Evolutionary conservation across 2,888 invertebrate species (phyloP).

Genomic region (Lepidochitona cinerea): DNA sequence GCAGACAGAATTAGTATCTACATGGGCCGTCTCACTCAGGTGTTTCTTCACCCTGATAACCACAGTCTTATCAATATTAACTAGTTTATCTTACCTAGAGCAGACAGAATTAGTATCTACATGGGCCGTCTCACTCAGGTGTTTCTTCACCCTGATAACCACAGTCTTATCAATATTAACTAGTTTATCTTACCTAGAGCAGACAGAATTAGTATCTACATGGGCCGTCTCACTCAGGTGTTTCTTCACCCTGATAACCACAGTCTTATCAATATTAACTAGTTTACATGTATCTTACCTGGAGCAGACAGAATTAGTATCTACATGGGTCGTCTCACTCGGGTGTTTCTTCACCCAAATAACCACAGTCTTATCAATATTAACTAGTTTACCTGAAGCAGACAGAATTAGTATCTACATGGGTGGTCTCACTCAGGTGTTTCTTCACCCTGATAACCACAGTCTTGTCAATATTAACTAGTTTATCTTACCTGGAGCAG

Average conservation of each 20-base stretch:
- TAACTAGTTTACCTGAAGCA: conserved; percentile 17
- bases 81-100: conserved; percentile 16
- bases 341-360: conserved; percentile 59
- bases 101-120: conserved; percentile 14
- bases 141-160: conserved; percentile 59
- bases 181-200: conserved; percentile 16
- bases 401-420: conserved; percentile 13
- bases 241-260: conserved; percentile 60
- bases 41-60: conserved; percentile 60
- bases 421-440: conserved; percentile 44
- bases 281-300: conserved; percentile 17
- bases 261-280: conserved; percentile 33
- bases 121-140: conserved; percentile 39
- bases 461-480: conserved; percentile 31
- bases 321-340: conserved; percentile 24
- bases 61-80: conserved; percentile 43
- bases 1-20: conserved; percentile 14
- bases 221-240: conserved; percentile 44
- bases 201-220: conserved; percentile 14
- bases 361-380: conserved; percentile 50
- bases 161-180: conserved; percentile 41
- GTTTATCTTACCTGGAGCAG: conserved; percentile 17
- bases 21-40: conserved; percentile 33
- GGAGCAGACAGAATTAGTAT: conserved; percentile 16
- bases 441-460: conserved; percentile 61